Evolutionary conservation across 2,797 vertebrate species (phyloP).

Genomic region (Argentina silus): DNA sequence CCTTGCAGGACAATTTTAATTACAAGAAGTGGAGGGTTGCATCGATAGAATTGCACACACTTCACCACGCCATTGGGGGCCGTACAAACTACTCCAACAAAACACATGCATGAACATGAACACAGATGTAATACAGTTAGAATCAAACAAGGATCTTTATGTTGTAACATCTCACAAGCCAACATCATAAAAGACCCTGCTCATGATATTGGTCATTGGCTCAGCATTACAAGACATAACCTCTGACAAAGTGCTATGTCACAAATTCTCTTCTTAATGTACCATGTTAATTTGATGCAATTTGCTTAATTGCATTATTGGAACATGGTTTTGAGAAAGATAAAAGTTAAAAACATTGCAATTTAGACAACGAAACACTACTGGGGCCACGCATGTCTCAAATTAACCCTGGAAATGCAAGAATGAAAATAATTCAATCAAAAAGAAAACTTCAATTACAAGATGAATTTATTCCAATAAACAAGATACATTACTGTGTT

Average conservation of each 20-base stretch:
- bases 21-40: no score
- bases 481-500: conserved; percentile 49
- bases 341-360: neutral
- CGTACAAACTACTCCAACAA: no score
- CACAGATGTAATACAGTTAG: no score
- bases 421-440: conserved; percentile 35
- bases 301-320: neutral
- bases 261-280: neutral
- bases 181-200: neutral
- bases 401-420: neutral
- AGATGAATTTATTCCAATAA: conserved; percentile 68
- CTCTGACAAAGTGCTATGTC: neutral
- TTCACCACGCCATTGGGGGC: no score
- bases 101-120: no score
- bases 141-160: no score
- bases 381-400: neutral
- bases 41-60: no score
- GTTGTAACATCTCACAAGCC: no score
- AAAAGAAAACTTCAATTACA: conserved; percentile 65
- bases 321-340: neutral
- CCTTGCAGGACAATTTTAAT: no score
- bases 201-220: neutral
- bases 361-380: neutral
- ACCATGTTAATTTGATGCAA: neutral
- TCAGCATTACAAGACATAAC: conserved; percentile 1